Evolutionary conservation across 2,113 vertebrate species (phyloP).

Genomic region (Cercocebus atys): DNA sequence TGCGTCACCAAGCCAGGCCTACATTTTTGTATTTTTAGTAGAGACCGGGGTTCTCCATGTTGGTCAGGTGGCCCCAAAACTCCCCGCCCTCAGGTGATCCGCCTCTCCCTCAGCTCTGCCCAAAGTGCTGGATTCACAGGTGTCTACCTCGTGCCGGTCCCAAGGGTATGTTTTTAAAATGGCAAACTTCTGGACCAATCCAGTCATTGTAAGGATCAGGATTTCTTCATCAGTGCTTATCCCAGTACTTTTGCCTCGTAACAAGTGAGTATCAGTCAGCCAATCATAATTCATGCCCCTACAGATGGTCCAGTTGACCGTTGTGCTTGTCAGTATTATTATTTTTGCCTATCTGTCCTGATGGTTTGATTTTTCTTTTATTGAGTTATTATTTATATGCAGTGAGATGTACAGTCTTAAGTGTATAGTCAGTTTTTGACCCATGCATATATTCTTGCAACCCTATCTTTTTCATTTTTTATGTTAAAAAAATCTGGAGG

Average conservation of each 20-base stretch:
- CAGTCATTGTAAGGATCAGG: not conserved
- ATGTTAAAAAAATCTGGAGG: constrained; percentile 59
- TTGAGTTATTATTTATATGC: constrained; percentile 3
- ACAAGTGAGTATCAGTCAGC: not conserved
- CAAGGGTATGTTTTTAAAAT: not conserved
- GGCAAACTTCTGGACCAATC: not conserved
- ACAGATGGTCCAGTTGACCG: not conserved
- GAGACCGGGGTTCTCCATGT: not conserved
- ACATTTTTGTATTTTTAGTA: not conserved
- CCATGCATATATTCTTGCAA: constrained; percentile 2
- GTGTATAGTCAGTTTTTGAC: constrained; percentile 7
- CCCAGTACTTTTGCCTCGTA: not conserved
- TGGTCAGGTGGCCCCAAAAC: not conserved
- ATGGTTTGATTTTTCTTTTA: not conserved
- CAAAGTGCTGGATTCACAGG: not conserved
- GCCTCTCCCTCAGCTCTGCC: not conserved
- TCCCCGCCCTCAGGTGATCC: not conserved
- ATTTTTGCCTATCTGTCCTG: constrained; percentile 21
- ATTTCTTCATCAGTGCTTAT: not conserved
- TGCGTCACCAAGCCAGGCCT: fast-evolving
- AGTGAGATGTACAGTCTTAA: not conserved
- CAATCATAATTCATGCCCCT: not conserved
- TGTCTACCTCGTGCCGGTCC: fast-evolving
- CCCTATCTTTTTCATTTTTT: constrained; percentile 60
- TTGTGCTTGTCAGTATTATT: constrained; percentile 20